These are phyloP conservation scores for Allolobophora icterica DNA, from an alignment of 2,888 invertebrate genomes.

Conservation along the genomic window DNA sequence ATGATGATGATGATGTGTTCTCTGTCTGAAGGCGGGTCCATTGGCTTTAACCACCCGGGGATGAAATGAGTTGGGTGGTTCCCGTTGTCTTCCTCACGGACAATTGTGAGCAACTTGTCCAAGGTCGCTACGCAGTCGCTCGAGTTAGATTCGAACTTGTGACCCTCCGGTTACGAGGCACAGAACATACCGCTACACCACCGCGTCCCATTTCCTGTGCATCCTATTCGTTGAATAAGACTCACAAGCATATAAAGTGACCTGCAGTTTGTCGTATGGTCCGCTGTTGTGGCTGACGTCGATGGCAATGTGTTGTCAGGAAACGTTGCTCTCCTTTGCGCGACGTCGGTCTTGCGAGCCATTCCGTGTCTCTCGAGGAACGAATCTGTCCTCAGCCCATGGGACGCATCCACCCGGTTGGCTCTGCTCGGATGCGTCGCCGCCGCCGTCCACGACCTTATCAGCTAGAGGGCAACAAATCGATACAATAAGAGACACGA, in stretches of 20 bases:
- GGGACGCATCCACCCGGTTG: not conserved
- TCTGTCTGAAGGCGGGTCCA: too few relatives aligned
- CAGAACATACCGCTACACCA: too few relatives aligned
- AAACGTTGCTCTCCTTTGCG: not conserved
- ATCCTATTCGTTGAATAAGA: not conserved
- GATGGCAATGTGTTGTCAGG: not conserved
- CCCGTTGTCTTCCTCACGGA: too few relatives aligned
- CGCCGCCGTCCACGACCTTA: not conserved
- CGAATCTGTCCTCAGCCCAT: constrained; percentile 4
- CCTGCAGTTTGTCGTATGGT: not conserved
- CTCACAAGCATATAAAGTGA: not conserved
- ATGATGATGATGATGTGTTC: too few relatives aligned
- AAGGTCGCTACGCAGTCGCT: too few relatives aligned
- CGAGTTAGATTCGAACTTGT: too few relatives aligned
- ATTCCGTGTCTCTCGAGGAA: constrained; percentile 44
- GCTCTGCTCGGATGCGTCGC: not conserved
- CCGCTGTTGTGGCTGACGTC: not conserved
- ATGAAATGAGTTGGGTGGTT: too few relatives aligned
- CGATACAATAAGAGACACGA: not conserved
- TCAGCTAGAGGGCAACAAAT: not conserved
- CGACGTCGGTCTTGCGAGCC: constrained; percentile 38
- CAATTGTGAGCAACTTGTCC: too few relatives aligned
- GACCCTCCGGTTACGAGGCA: too few relatives aligned
- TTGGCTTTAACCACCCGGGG: too few relatives aligned
- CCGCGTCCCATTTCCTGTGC: not conserved